Conservation (phyloP, 1,140 invertebrate species). For the Ips nitidus region DNA sequence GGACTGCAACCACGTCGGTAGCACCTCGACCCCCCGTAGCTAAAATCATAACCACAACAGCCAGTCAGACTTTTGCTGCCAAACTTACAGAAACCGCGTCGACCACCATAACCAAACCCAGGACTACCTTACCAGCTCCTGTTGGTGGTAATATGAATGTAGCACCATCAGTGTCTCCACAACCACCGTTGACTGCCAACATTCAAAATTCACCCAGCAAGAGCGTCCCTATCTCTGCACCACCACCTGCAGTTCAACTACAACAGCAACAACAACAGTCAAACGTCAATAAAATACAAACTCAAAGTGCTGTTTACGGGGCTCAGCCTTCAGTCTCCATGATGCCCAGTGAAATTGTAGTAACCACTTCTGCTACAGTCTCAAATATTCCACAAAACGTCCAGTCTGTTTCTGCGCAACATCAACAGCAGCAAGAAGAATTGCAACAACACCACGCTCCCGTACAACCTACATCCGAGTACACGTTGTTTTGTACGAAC, state of each 20-base stretch:
- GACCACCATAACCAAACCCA: slow-evolving; percentile 11
- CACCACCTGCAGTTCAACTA: slow-evolving; percentile 52
- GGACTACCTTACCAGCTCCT: slow-evolving; percentile 26
- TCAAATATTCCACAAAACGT: no score
- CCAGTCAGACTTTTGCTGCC: slow-evolving; percentile 63
- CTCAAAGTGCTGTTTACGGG: not conserved
- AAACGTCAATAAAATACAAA: slow-evolving; percentile 9
- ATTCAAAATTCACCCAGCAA: slow-evolving; percentile 55
- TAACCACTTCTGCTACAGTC: not conserved
- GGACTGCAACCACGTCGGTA: slow-evolving; percentile 31
- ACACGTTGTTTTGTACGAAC: slow-evolving; percentile 78
- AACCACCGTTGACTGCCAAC: slow-evolving; percentile 16
- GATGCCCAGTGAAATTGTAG: no score
- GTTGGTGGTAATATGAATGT: not conserved
- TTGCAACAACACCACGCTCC: slow-evolving; percentile 5
- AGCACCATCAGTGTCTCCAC: slow-evolving; percentile 36
- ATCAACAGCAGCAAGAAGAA: slow-evolving; percentile 28
- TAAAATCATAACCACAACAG: slow-evolving; percentile 54
- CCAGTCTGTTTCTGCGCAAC: not conserved
- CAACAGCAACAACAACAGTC: slow-evolving; percentile 37
- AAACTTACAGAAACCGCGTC: slow-evolving; percentile 57
- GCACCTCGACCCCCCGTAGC: slow-evolving; percentile 46
- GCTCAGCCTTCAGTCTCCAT: no score
- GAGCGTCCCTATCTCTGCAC: slow-evolving; percentile 55
- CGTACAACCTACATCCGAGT: slow-evolving; percentile 57